Conservation (phyloP, 2,797 vertebrate genomes). For the Acipenser oxyrinchus region DNA sequence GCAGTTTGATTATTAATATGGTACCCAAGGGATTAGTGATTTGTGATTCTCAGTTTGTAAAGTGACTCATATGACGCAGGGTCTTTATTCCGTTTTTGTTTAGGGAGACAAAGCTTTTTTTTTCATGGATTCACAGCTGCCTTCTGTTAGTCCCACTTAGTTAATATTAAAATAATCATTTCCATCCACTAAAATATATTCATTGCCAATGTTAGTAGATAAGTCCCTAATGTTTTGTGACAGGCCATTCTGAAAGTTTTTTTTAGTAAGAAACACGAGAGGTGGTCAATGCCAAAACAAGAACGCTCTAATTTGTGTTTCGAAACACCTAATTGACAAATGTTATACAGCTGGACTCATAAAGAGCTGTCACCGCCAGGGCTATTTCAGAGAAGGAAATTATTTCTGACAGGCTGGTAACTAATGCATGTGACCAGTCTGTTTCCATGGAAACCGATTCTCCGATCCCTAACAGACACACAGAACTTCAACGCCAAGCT, state of each 20-base stretch:
- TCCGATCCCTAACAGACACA: conserved; percentile 30
- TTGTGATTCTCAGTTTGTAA: too few relatives aligned
- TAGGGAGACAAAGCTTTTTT: not conserved
- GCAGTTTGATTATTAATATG: too few relatives aligned
- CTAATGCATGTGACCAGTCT: conserved; percentile 33
- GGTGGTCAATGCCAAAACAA: conserved; percentile 14
- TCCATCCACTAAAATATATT: conserved; percentile 9
- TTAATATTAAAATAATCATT: not conserved
- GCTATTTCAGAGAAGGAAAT: conserved; percentile 28
- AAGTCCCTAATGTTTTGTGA: conserved; percentile 18
- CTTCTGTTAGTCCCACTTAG: not conserved
- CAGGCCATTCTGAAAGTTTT: conserved; percentile 11
- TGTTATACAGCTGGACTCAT: conserved; percentile 36
- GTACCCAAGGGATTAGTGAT: too few relatives aligned
- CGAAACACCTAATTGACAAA: conserved; percentile 25
- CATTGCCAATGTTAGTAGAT: conserved; percentile 5
- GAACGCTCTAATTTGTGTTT: conserved; percentile 22
- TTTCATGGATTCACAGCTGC: conserved; percentile 14
- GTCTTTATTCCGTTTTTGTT: not conserved
- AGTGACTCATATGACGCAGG: too few relatives aligned
- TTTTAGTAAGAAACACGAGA: conserved; percentile 14
- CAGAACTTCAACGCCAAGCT: conserved; percentile 25
- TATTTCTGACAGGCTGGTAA: conserved; percentile 37
- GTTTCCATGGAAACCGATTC: conserved; percentile 41
- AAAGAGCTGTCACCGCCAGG: conserved; percentile 32